phyloP scores from a whole-genome alignment of 2,888 invertebrate species.

The Lepidonotus clava region DNA sequence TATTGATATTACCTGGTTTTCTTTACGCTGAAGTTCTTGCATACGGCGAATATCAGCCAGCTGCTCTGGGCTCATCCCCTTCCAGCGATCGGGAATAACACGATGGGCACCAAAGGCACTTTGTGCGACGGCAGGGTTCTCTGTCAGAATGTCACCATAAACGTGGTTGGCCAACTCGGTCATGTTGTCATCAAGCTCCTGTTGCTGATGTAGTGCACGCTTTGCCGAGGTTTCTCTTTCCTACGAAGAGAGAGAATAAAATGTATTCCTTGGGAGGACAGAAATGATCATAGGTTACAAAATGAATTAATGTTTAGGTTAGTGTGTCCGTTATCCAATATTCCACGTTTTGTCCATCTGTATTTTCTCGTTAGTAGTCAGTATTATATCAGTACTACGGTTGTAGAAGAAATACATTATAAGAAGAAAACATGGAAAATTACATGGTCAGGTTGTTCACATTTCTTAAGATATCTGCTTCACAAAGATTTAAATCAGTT shows the following conservation, averaged over 20 bases:
- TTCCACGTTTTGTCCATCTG: too few species aligned
- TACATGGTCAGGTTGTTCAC: too few species aligned
- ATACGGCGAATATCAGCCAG: conserved; percentile 86
- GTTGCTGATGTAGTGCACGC: conserved; percentile 81
- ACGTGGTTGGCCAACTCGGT: conserved; percentile 82
- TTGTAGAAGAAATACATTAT: too few species aligned
- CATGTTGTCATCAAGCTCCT: conserved; percentile 88
- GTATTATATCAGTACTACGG: too few species aligned
- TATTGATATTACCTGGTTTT: conserved; percentile 85
- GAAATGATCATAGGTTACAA: too few species aligned
- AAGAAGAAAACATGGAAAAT: too few species aligned
- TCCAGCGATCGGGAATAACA: conserved; percentile 82
- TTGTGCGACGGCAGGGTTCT: conserved; percentile 89
- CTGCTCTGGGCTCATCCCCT: conserved; percentile 92
- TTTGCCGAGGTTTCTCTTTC: conserved; percentile 81
- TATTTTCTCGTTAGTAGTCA: too few species aligned
- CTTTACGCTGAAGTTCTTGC: conserved; percentile 85
- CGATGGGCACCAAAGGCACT: conserved; percentile 88
- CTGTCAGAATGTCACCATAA: conserved; percentile 86
- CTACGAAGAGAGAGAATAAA: conserved; percentile 65
- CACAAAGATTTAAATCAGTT: too few species aligned
- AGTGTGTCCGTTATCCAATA: too few species aligned
- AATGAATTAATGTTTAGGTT: too few species aligned
- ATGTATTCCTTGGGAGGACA: neutral
- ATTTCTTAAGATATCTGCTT: too few species aligned